A percentile compares a stretch with the other conserved stretches of the same genome.
These are phyloP conservation scores for Cheirogaleus medius DNA, from an alignment of 2,113 vertebrate species.

Conservation along the genomic window DNA sequence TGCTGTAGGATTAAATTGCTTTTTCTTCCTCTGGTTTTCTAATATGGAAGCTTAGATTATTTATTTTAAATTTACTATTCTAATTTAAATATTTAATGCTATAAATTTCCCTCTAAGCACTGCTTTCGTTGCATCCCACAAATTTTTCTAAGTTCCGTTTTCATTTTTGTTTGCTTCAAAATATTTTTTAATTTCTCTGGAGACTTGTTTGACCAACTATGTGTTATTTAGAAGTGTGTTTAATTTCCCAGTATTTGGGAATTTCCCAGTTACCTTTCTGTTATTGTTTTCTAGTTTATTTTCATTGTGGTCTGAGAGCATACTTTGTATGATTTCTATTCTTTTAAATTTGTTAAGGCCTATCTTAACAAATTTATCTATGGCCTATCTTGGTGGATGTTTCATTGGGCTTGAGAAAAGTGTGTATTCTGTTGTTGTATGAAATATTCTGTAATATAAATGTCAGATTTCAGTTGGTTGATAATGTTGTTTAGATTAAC, in stretches of 20 bases:
- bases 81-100: neutral
- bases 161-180: neutral
- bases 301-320: neutral
- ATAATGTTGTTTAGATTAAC: neutral
- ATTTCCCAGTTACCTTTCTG: neutral
- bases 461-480: neutral
- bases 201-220: neutral
- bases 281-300: neutral
- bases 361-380: no score
- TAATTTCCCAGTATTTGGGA: neutral
- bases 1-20: neutral
- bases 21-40: neutral
- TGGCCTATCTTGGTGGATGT: neutral
- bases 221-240: neutral
- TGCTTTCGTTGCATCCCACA: neutral
- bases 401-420: neutral
- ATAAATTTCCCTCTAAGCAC: neutral
- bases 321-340: neutral
- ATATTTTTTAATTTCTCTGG: neutral
- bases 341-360: no score
- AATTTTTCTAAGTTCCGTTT: neutral
- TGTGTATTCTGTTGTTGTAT: neutral
- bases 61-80: neutral
- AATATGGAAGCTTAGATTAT: neutral
- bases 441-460: neutral